Base-by-base conservation (phyloP, 1,140 invertebrate genomes). In the Megathymus violae region DNA sequence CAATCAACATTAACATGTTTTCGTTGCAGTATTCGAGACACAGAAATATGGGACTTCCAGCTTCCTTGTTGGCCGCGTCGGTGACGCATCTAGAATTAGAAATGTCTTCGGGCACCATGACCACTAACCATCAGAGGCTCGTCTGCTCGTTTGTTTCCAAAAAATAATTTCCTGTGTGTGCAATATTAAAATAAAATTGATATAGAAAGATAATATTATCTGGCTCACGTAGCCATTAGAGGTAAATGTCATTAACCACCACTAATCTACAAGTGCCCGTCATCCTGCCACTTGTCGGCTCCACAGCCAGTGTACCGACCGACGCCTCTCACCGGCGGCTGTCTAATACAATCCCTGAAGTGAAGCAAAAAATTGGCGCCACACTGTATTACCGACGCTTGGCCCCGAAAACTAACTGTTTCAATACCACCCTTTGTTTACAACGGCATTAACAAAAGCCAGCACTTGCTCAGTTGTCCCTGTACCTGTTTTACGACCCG, bases 341-440 rank as follows among this genome's bases (percentile, higher is more conserved):
- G 63, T 67, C 44, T 48, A 56, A 70, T 72, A 60, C 79, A 82
- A 79, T 80, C 74, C 75, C 65, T 68, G n/a, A n/a, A n/a, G 72
- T 67, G 63, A 46, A 61, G 69, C 15, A 89, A 89, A 88, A 89
- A 89, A 71, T 87, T 86, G 87, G 87, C 87, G 87, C 87, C 87
- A 68, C 62, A 77, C 84, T 85, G 81, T 85, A 62, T 74, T 77
- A 48, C n/a, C n/a, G n/a, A n/a, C n/a, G n/a, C n/a, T n/a, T n/a
- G n/a, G n/a, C n/a, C n/a, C n/a, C n/a, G n/a, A n/a, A n/a, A n/a
- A n/a, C n/a, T n/a, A n/a, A n/a, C n/a, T n/a, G n/a, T n/a, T n/a
- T n/a, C n/a, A n/a, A n/a, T n/a, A 58, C 59, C 63, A 60, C 51
- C 54, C 56, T 78, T 85, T 82, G 73, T 81, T 81, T 80, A 75